A percentile compares a stretch with the other conserved stretches of the same genome.
Conservation (phyloP, 2,113 vertebrate genomes). For the Nothocercus julius region DNA sequence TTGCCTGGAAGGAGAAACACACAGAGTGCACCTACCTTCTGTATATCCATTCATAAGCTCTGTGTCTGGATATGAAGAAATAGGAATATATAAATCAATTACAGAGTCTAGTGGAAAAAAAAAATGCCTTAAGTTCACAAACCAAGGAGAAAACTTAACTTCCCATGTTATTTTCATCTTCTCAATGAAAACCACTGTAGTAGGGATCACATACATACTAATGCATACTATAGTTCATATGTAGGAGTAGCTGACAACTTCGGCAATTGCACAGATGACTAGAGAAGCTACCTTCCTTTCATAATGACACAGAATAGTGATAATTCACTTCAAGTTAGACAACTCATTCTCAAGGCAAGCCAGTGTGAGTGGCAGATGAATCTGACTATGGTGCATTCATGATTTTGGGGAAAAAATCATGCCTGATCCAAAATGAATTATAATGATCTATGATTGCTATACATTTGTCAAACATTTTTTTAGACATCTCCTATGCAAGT, state of each 20-base stretch:
- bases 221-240: neutral
- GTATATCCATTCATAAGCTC: slow-evolving; percentile 57
- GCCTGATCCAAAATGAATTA: neutral
- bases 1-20: slow-evolving; percentile 62
- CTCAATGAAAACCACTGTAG: neutral
- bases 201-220: neutral
- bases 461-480: neutral
- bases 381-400: neutral
- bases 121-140: neutral
- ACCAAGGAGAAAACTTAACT: slow-evolving; percentile 8
- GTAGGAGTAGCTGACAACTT: neutral
- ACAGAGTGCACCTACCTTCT: slow-evolving; percentile 29
- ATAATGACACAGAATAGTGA: neutral
- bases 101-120: neutral
- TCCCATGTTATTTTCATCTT: slow-evolving; percentile 32
- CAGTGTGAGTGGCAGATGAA: neutral
- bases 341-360: neutral
- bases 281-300: neutral
- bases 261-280: neutral
- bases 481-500: neutral
- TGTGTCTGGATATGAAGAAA: slow-evolving; percentile 42
- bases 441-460: neutral
- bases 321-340: neutral
- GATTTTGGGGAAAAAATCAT: neutral
- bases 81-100: slow-evolving; percentile 49